A percentile compares a stretch with the other conserved stretches of the same genome.
These are phyloP conservation scores for Clunio marinus DNA, from an alignment of 2,888 invertebrate species.

Conservation along the genomic window DNA sequence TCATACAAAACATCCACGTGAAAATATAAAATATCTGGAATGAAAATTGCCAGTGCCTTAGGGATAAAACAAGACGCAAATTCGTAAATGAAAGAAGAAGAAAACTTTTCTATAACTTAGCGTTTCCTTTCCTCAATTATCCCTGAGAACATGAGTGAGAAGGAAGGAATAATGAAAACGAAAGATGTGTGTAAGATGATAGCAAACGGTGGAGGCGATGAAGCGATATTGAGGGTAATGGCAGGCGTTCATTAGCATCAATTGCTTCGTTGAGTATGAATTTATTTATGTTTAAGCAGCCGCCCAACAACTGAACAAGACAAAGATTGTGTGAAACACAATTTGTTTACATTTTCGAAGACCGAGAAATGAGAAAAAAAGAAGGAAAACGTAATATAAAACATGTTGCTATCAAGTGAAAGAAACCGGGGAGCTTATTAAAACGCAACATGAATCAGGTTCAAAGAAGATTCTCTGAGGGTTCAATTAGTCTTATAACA, in stretches of 20 bases:
- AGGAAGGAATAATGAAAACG: neutral
- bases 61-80: neutral
- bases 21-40: too few species aligned
- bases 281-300: neutral
- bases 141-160: neutral
- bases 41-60: neutral
- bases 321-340: neutral
- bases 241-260: slow-evolving; percentile 28
- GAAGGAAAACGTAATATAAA: neutral
- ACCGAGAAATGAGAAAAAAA: neutral
- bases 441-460: neutral
- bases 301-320: too few species aligned
- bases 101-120: neutral
- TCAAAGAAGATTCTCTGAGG: slow-evolving; percentile 29
- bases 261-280: slow-evolving; percentile 1
- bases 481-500: slow-evolving; percentile 33
- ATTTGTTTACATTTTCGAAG: slow-evolving; percentile 26
- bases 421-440: neutral
- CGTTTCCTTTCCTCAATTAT: neutral
- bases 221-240: neutral
- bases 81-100: neutral
- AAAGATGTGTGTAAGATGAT: neutral
- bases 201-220: neutral
- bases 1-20: too few species aligned
- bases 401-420: slow-evolving; percentile 13